These are phyloP conservation scores for Drymodes brunneopygia DNA, from an alignment of 2,113 vertebrate species.

Conservation along the genomic window DNA sequence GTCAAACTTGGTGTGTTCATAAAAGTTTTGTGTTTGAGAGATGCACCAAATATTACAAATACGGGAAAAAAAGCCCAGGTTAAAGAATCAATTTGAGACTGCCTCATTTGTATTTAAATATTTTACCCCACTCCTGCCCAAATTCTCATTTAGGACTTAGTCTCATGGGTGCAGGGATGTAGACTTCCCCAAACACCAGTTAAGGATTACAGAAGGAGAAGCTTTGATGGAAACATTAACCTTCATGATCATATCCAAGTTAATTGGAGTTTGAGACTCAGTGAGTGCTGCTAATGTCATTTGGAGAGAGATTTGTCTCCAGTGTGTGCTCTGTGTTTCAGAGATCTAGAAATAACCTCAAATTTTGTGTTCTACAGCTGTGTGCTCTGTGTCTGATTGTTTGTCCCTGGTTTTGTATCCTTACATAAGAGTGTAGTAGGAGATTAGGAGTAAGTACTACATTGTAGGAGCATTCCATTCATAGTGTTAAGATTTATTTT, in stretches of 20 bases:
- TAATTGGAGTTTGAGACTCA: neutral
- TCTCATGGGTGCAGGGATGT: rapidly evolving
- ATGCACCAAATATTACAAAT: neutral
- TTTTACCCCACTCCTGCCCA: neutral
- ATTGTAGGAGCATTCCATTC: neutral
- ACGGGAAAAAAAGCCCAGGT: neutral
- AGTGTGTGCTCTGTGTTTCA: neutral
- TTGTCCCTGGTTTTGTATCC: neutral
- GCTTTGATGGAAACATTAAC: neutral
- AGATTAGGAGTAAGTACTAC: neutral
- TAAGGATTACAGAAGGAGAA: neutral
- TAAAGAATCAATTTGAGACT: neutral
- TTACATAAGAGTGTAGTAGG: neutral
- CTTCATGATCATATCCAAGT: neutral
- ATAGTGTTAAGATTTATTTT: neutral
- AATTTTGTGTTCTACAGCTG: neutral
- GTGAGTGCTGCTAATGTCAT: neutral
- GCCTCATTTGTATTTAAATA: neutral
- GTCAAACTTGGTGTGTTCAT: neutral
- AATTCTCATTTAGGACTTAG: neutral
- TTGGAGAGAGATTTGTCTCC: neutral
- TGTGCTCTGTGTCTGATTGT: neutral
- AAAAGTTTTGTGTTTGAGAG: neutral
- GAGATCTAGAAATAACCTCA: neutral
- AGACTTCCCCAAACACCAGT: rapidly evolving